phyloP scores from a whole-genome alignment of 2,797 vertebrate genomes.

The Alauda arvensis region DNA sequence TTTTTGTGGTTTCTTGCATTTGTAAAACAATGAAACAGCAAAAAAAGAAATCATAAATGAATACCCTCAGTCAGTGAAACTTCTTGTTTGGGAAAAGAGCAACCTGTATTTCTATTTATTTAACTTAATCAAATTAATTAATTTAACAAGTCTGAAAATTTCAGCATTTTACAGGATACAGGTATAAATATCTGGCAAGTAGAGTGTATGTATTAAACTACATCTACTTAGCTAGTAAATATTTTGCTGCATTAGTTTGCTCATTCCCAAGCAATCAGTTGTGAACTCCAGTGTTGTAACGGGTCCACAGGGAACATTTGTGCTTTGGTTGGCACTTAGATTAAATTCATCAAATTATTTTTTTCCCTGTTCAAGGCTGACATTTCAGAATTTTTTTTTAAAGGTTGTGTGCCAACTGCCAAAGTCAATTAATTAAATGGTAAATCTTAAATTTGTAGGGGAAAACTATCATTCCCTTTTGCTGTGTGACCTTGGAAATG shows the following conservation, averaged over 20 bases:
- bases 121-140: slow-evolving; percentile 40
- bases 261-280: slow-evolving; percentile 34
- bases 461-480: background rate
- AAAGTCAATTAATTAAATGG: slow-evolving; percentile 57
- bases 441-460: slow-evolving; percentile 29
- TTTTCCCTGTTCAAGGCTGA: slow-evolving; percentile 41
- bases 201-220: background rate
- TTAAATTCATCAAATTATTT: slow-evolving; percentile 51
- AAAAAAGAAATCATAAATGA: background rate
- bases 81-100: background rate
- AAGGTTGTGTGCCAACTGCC: slow-evolving; percentile 57
- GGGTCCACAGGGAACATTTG: slow-evolving; percentile 48
- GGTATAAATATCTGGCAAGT: slow-evolving; percentile 45
- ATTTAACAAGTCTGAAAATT: slow-evolving; percentile 15
- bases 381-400: slow-evolving; percentile 48
- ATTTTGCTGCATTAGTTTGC: slow-evolving; percentile 30
- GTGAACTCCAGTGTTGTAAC: slow-evolving; percentile 28
- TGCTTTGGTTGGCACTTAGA: slow-evolving; percentile 61
- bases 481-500: background rate
- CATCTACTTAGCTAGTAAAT: slow-evolving; percentile 29
- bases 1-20: background rate
- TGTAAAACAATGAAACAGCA: background rate
- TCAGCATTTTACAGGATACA: background rate
- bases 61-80: background rate
- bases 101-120: slow-evolving; percentile 40